These are phyloP conservation scores for Kradibia gibbosae DNA, from an alignment of 1,140 invertebrate species.

Conservation along the genomic window DNA sequence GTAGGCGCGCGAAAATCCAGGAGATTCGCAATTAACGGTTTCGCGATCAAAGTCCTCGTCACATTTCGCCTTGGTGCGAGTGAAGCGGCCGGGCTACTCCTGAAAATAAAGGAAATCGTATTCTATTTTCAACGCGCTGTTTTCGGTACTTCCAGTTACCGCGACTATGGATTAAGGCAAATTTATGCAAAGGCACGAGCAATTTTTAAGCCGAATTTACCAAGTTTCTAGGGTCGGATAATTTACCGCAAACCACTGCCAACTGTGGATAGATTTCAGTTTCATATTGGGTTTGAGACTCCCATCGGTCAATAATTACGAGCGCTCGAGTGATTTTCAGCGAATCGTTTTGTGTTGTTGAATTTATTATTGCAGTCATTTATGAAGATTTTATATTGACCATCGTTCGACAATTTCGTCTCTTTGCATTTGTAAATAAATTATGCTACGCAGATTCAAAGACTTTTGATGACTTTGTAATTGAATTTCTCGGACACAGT, in stretches of 20 bases:
- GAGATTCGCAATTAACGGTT: slow-evolving; percentile 22
- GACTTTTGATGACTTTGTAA: slow-evolving; percentile 24
- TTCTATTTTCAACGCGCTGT: background rate
- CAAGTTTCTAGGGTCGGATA: background rate
- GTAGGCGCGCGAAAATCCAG: background rate
- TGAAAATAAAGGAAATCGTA: background rate
- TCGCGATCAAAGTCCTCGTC: slow-evolving; percentile 14
- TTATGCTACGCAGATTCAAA: background rate
- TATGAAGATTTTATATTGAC: background rate
- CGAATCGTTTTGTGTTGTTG: background rate
- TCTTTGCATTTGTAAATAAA: background rate
- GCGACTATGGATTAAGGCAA: background rate
- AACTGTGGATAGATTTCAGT: background rate
- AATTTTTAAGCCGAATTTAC: background rate
- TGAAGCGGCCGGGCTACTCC: background rate
- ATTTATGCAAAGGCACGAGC: background rate
- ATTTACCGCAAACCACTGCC: background rate
- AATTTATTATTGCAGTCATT: background rate
- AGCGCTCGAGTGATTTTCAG: background rate
- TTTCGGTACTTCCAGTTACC: background rate
- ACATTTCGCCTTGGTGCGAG: background rate
- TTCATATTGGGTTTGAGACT: background rate
- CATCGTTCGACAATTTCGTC: background rate
- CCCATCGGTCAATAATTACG: background rate
- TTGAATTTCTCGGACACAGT: background rate